Base-by-base conservation (phyloP, 2,888 invertebrate genomes). In the Sisyra terminalis region DNA sequence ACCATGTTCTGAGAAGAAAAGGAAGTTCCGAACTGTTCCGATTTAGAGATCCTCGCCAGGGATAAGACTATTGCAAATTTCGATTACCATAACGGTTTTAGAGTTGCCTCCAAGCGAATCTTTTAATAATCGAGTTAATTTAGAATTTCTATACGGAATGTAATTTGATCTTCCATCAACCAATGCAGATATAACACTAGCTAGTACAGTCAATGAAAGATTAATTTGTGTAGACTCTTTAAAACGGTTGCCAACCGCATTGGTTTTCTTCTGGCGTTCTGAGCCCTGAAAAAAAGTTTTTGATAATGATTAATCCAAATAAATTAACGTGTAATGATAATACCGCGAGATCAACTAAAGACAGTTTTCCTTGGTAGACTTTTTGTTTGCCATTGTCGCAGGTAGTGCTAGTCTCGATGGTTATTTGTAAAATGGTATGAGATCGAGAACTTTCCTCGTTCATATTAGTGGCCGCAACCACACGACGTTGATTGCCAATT, bases 221-320 rank as follows among this genome's bases (percentile, higher is more conserved):
- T 97, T 97, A 51, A 98, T 98, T 65, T 96, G 97, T 0, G 93
- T 92, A 0, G 97, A 96, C 64, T 98, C 97, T 56, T 93, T 87
- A 42, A 97, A 67, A 1, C 96, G 72, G 48, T 90, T 79, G 18
- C 97, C 92, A 24, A 84, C 80, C 0, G 97, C 90, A 53, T 94
- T 94, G 0, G 97, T 96, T 65, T 97, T 93, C 55, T 87, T 87
- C 58, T 97, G 93, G 17, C 98, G 73, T 61, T 98, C 98, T 0
- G 96, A 97, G 40, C 98, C 97, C 87, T 88, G 57, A 16, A 44
- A 44, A 42, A 39, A 43, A n/a, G n/a, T n/a, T 29, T 18, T 10
- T 40, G 24, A 11, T 15, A 35, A n/a, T 6, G 6, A 39, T 24
- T 24, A 13, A 14, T 18, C 11, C 4, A 42, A 17, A 10, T 18